Evolutionary conservation across 2,888 invertebrate genomes (phyloP), one percentile per base, ranked within the genome.

Genomic region (Pemphredon lugubris): DNA sequence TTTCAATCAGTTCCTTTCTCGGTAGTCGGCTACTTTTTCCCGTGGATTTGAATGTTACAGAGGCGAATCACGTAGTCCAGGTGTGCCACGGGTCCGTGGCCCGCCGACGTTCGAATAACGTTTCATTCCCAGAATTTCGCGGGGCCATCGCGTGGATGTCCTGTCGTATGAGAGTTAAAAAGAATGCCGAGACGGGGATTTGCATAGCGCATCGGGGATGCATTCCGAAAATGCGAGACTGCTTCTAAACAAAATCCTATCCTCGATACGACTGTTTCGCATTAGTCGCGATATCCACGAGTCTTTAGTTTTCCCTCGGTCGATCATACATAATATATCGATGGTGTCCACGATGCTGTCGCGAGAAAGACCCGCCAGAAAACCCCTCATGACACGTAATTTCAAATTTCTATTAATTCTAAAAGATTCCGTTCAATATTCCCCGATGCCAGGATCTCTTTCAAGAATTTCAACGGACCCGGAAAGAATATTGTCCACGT

Each of bases 31-130:
- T 20, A 32, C 57, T 70, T 72, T 70, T 80, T 67, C 67, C 40
- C 58, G 60, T 32, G 61, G 55, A 73, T 63, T 72, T 65, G 55
- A 64, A 50, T 68, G 70, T 80, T 80, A 67, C 47, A 63, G 44
- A 80, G 63, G 81, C 80, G 74, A 51, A 79, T 81, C 80, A 81
- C 80, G 81, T 81, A 81, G 75, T 45, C 66, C 80, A 77, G 81
- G 77, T 80, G 81, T 81, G 73, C 71, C 64, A 68, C 70, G 68
- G 73, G 64, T 64, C 66, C 74, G 53, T 40, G 67, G 74, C 23
- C 32, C 26, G 63, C 51, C 63, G 68, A 40, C 23, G 63, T 63
- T 68, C 64, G 63, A 78, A 77, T 77, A 78, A 65, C 68, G 78
- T 72, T 66, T 59, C 63, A 69, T 77, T 77, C 77, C 72, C 50